Evolutionary conservation across 2,888 invertebrate species (phyloP), one percentile per base, ranked within the genome.

Genomic region (Drosophila subquinaria): DNA sequence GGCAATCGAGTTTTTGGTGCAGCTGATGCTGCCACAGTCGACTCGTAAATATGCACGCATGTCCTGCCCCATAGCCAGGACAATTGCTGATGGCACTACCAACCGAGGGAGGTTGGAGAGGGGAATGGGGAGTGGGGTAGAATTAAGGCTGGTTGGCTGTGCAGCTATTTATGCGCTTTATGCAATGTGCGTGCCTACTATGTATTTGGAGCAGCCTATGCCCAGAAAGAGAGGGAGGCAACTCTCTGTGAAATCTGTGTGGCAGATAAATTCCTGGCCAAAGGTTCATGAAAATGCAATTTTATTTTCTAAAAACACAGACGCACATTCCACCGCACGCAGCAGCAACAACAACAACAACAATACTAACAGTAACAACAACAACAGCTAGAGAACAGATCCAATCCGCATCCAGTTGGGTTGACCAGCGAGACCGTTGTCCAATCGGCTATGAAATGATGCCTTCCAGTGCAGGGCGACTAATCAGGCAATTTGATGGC

Each of bases 231-330:
- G 13, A 10, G 11, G n/a, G 45, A 17, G 60, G 36, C 42, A 30
- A 5, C 51, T 72, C 74, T 65, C 20, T 20, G 20, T 20, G 66
- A 90, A 90, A 91, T 90, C 89, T 91, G 82, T 87, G 85, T 80
- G 73, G 69, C 88, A 89, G 89, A 86, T 87, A 87, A 87, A 87
- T 87, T 87, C 73, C 77, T 65, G 82, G 76, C 81, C 75, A 84
- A 87, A 82, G 89, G 91, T 91, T 91, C 90, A 92, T 92, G 91
- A 91, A 91, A 92, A 91, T 91, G 91, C 91, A 92, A 91, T 91
- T 91, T 91, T 90, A 92, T 90, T 90, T 91, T 84, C 79, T 81
- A 90, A 89, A 76, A 86, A 88, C 83, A 88, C 72, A 82, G 68
- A 85, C 83, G 75, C 73, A 80, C 81, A 72, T 74, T 74, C 68